These are phyloP conservation scores for Oasisia sp. DNA, from an alignment of 2,888 invertebrate species.

Conservation along the genomic window DNA sequence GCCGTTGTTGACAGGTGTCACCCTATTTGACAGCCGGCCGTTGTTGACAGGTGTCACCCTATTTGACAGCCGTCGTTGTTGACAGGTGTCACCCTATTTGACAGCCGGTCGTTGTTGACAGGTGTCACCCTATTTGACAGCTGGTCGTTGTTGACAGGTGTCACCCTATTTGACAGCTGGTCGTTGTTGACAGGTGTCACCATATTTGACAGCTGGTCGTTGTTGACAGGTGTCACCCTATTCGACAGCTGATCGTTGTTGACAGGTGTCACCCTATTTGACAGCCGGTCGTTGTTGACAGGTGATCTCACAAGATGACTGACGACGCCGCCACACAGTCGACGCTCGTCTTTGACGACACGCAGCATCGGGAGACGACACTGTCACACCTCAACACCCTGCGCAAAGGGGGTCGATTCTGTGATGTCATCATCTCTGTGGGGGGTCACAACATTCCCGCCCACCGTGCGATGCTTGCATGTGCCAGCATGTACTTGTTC, in stretches of 20 bases:
- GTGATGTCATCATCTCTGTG: constrained; percentile 85
- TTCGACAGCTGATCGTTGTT: too few relatives aligned
- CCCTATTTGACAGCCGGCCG: neutral
- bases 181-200: constrained; percentile 17
- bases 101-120: neutral
- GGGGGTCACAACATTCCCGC: constrained; percentile 78
- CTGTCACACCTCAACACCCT: constrained; percentile 80
- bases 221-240: constrained; percentile 17
- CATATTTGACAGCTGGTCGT: neutral
- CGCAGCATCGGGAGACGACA: constrained; percentile 63
- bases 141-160: neutral
- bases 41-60: constrained; percentile 17
- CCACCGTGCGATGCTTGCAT: constrained; percentile 83
- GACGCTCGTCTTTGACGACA: constrained; percentile 52
- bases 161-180: neutral
- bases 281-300: neutral
- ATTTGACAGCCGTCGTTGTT: neutral
- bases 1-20: constrained; percentile 1
- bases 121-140: neutral
- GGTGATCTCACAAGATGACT: constrained; percentile 13
- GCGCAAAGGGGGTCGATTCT: constrained; percentile 85
- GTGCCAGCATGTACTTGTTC: constrained; percentile 81
- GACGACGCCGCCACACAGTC: neutral
- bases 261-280: neutral
- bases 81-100: neutral